phyloP scores from a whole-genome alignment of 2,888 invertebrate genomes.

The Drosophila multiciliata region DNA sequence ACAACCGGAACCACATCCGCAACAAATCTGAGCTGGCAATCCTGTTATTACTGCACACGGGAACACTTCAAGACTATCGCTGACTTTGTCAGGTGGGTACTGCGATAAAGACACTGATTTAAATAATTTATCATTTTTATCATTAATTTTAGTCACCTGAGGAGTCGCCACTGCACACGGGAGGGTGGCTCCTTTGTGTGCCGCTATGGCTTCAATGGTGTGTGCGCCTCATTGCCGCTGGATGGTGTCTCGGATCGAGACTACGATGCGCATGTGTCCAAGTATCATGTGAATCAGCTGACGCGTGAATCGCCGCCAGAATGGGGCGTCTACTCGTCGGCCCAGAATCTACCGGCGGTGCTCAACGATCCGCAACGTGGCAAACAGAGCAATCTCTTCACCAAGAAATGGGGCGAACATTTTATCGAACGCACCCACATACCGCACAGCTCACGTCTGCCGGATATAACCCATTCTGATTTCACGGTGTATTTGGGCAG shows the following conservation, averaged over 20 bases:
- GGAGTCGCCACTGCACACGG: slow-evolving; percentile 91
- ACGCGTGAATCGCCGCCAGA: slow-evolving; percentile 85
- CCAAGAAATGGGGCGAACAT: slow-evolving; percentile 98
- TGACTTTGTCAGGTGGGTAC: slow-evolving; percentile 87
- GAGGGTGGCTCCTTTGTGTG: slow-evolving; percentile 95
- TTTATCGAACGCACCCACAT: slow-evolving; percentile 94
- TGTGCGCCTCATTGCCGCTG: slow-evolving; percentile 94
- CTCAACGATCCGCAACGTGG: slow-evolving; percentile 97
- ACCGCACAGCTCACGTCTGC: slow-evolving; percentile 91
- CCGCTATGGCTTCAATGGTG: slow-evolving; percentile 94
- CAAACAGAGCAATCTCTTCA: slow-evolving; percentile 96
- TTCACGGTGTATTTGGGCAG: slow-evolving; percentile 95
- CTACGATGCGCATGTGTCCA: slow-evolving; percentile 93
- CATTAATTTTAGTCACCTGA: slow-evolving; percentile 88
- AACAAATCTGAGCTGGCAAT: slow-evolving; percentile 85
- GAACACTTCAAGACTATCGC: slow-evolving; percentile 86
- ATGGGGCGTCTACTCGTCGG: slow-evolving; percentile 90
- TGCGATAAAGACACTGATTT: neutral
- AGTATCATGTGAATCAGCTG: slow-evolving; percentile 86
- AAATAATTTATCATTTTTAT: neutral
- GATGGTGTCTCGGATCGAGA: slow-evolving; percentile 95
- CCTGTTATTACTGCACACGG: slow-evolving; percentile 88
- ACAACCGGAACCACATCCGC: neutral
- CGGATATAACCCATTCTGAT: slow-evolving; percentile 92
- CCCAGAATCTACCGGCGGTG: slow-evolving; percentile 97